Conservation (phyloP, 2,888 invertebrate genomes). For the Liodrosophila aerea region DNA sequence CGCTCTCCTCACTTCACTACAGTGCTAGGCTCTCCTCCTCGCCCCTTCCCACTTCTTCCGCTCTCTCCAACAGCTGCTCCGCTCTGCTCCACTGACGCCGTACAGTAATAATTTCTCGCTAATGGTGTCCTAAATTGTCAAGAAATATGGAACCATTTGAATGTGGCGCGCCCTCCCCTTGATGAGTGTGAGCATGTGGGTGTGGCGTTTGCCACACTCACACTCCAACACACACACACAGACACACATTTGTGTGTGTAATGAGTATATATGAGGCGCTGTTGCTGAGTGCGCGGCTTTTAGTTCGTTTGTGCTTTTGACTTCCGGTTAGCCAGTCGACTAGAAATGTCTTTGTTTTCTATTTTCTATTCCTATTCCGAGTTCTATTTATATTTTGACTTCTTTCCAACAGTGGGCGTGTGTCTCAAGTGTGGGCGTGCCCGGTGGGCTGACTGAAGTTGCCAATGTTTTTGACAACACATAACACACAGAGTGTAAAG, state of each 20-base stretch:
- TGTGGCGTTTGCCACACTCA: slow-evolving; percentile 41
- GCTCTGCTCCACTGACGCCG: slow-evolving; percentile 40
- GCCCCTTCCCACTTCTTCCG: neutral
- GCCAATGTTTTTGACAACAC: slow-evolving; percentile 56
- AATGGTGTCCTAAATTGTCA: slow-evolving; percentile 79
- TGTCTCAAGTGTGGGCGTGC: slow-evolving; percentile 11
- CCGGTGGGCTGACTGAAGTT: slow-evolving; percentile 12
- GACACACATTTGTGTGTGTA: slow-evolving; percentile 9
- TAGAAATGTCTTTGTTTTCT: slow-evolving; percentile 62
- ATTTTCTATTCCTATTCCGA: slow-evolving; percentile 27
- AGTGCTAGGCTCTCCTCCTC: slow-evolving; percentile 22
- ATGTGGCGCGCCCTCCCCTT: slow-evolving; percentile 45
- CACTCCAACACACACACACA: slow-evolving; percentile 25
- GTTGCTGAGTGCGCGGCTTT: slow-evolving; percentile 72
- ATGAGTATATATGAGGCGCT: slow-evolving; percentile 43
- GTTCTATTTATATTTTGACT: slow-evolving; percentile 19
- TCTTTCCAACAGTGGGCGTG: slow-evolving; percentile 25
- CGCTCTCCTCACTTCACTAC: slow-evolving; percentile 19
- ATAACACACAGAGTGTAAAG: slow-evolving; percentile 44
- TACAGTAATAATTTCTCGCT: slow-evolving; percentile 77
- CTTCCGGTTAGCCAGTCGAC: slow-evolving; percentile 70
- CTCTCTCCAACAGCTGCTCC: neutral
- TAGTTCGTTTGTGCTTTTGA: slow-evolving; percentile 76
- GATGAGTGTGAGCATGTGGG: slow-evolving; percentile 53
- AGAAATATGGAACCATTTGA: slow-evolving; percentile 78